A percentile compares a stretch with the other conserved stretches of the same genome.
Conservation (phyloP, 2,888 invertebrate species). For the Calameuta pallipes region DNA sequence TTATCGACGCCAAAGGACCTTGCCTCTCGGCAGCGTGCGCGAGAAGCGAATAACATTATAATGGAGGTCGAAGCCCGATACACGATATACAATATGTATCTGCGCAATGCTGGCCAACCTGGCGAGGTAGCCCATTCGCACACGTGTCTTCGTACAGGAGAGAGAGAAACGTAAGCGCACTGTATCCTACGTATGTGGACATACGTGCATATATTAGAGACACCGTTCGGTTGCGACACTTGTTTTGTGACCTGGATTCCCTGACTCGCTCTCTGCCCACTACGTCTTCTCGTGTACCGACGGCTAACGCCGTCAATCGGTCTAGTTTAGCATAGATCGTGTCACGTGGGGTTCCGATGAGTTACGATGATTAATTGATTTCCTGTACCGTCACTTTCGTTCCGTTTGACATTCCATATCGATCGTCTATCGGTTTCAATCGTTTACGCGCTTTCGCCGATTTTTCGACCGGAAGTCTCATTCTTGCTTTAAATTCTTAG, state of each 20-base stretch:
- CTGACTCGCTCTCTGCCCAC: conserved; percentile 35
- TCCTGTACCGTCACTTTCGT: too few relatives aligned
- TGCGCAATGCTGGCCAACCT: neutral
- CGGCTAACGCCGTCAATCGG: too few relatives aligned
- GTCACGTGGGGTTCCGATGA: too few relatives aligned
- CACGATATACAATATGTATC: neutral
- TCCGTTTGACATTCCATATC: too few relatives aligned
- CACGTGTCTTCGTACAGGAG: neutral
- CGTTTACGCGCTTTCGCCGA: too few relatives aligned
- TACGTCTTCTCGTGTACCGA: conserved; percentile 19
- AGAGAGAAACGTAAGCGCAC: neutral
- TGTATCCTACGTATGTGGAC: too few relatives aligned
- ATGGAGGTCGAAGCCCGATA: conserved; percentile 5
- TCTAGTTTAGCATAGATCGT: too few relatives aligned
- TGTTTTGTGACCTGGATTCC: conserved; percentile 59
- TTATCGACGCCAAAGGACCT: neutral
- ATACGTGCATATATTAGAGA: too few relatives aligned
- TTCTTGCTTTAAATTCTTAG: too few relatives aligned
- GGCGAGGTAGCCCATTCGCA: neutral
- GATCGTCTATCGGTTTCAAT: too few relatives aligned
- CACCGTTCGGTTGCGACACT: conserved; percentile 50
- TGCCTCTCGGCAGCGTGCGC: neutral
- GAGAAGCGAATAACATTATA: neutral
- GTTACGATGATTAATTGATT: too few relatives aligned
- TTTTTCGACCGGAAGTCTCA: too few relatives aligned